Conservation (phyloP, 2,113 vertebrate genomes). For the Ammodytes dubius region DNA sequence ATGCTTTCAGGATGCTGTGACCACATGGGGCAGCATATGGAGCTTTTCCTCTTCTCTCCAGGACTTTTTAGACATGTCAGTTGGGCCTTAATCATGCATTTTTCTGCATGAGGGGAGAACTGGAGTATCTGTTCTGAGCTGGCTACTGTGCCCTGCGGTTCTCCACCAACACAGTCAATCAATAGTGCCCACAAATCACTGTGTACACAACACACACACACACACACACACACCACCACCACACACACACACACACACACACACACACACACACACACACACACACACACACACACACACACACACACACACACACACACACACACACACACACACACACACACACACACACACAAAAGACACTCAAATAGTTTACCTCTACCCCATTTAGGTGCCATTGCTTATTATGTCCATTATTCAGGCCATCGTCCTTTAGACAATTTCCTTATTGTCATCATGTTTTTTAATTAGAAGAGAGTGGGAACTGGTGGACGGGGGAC, state of each 20-base stretch:
- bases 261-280: slow-evolving; percentile 39
- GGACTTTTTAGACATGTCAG: slow-evolving; percentile 78
- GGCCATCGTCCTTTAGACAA: slow-evolving; percentile 51
- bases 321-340: slow-evolving; percentile 28
- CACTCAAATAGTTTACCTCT: slow-evolving; percentile 48
- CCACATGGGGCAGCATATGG: slow-evolving; percentile 78
- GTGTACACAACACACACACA: slow-evolving; percentile 47
- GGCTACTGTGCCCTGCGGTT: slow-evolving; percentile 67
- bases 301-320: slow-evolving; percentile 34
- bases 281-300: slow-evolving; percentile 15
- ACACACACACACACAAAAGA: slow-evolving; percentile 30
- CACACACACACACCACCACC: slow-evolving; percentile 35
- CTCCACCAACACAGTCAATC: slow-evolving; percentile 70
- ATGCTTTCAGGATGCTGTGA: slow-evolving; percentile 58
- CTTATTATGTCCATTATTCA: slow-evolving; percentile 62
- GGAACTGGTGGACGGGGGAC: slow-evolving; percentile 59
- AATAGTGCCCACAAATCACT: slow-evolving; percentile 58
- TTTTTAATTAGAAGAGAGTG: slow-evolving; percentile 78
- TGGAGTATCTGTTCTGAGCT: slow-evolving; percentile 66
- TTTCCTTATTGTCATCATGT: slow-evolving; percentile 69
- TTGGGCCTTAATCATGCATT: slow-evolving; percentile 74
- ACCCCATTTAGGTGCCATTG: slow-evolving; percentile 32
- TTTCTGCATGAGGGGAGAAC: slow-evolving; percentile 79
- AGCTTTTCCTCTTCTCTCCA: slow-evolving; percentile 66
- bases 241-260: slow-evolving; percentile 23